These are phyloP conservation scores for Gopherus flavomarginatus DNA, from an alignment of 2,113 vertebrate genomes.

Conservation along the genomic window DNA sequence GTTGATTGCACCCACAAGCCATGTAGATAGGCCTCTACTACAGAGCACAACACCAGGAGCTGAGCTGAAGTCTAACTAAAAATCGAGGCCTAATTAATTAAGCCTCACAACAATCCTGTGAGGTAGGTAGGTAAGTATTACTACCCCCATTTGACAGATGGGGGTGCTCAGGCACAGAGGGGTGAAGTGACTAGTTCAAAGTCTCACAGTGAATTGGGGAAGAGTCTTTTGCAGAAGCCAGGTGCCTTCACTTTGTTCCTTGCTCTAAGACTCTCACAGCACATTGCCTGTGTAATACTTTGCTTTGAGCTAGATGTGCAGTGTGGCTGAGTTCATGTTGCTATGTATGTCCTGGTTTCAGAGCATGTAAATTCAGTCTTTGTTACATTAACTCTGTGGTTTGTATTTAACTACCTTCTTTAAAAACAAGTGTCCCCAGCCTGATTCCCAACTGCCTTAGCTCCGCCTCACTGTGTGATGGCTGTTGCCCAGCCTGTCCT, in stretches of 20 bases:
- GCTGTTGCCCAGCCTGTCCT: neutral
- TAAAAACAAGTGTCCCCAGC: neutral
- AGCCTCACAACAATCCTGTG: slow-evolving; percentile 74
- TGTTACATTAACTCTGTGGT: neutral
- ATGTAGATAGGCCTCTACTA: neutral
- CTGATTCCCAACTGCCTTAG: neutral
- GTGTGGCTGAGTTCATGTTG: accelerated
- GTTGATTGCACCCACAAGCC: slow-evolving; percentile 31
- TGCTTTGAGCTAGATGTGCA: neutral
- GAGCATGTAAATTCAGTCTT: neutral
- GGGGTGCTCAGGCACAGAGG: slow-evolving; percentile 50
- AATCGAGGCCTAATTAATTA: slow-evolving; percentile 51
- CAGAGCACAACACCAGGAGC: slow-evolving; percentile 1
- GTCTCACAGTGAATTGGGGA: neutral
- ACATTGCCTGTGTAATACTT: neutral
- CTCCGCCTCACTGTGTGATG: neutral
- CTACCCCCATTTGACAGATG: slow-evolving; percentile 57
- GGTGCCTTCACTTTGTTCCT: slow-evolving; percentile 45
- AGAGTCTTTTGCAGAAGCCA: slow-evolving; percentile 52
- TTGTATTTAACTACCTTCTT: neutral
- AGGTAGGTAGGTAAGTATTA: slow-evolving; percentile 65
- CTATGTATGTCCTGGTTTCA: neutral
- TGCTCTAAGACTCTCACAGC: slow-evolving; percentile 50
- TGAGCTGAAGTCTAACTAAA: slow-evolving; percentile 43
- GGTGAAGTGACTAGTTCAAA: slow-evolving; percentile 55